These are phyloP conservation scores for Lithosia quadra DNA, from an alignment of 2,888 invertebrate species.

Conservation along the genomic window DNA sequence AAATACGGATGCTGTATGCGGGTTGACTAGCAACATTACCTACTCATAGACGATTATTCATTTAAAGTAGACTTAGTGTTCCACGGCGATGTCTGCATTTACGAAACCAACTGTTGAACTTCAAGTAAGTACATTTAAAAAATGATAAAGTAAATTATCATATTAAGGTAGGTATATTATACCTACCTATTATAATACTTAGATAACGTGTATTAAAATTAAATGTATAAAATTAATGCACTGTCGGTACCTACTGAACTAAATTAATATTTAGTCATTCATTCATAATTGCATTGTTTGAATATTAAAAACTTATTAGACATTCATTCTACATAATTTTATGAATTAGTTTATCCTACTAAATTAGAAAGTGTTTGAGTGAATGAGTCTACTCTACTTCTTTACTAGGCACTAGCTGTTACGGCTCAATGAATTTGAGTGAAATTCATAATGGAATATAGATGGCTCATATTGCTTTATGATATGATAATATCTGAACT, in stretches of 20 bases:
- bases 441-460: background rate
- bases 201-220: background rate
- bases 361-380: background rate
- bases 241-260: background rate
- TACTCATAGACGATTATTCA: background rate
- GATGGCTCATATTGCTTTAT: background rate
- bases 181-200: background rate
- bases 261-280: background rate
- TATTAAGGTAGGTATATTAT: background rate
- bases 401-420: background rate
- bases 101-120: background rate
- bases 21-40: background rate
- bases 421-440: background rate
- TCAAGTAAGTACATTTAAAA: background rate
- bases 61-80: background rate
- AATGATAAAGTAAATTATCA: background rate
- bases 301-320: background rate
- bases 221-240: background rate
- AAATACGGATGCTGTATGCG: background rate
- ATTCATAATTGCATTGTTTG: conserved; percentile 5
- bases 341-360: conserved; percentile 1
- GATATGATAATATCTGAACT: background rate
- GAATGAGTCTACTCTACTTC: background rate
- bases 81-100: too few species aligned
- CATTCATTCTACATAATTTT: conserved; percentile 4